These are phyloP conservation scores for Chrysomela aeneicollis DNA, from an alignment of 2,888 invertebrate genomes.

Conservation along the genomic window DNA sequence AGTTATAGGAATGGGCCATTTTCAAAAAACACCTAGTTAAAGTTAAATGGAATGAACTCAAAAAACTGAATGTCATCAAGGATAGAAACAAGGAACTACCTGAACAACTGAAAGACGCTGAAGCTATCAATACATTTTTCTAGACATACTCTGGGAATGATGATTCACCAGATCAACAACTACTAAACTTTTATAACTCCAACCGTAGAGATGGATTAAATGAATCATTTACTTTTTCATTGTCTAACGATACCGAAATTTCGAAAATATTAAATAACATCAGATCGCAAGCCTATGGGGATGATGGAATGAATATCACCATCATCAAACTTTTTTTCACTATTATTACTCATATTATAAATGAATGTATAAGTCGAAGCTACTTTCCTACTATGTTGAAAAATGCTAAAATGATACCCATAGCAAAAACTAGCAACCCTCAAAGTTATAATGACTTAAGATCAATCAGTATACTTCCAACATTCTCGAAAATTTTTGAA, in stretches of 20 bases:
- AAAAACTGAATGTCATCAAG: no score
- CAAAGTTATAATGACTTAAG: conserved; percentile 6
- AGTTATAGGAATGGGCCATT: no score
- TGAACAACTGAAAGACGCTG: conserved; percentile 1
- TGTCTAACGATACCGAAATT: conserved; percentile 1
- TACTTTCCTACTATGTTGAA: no score
- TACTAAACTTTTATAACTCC: no score
- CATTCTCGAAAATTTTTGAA: no score
- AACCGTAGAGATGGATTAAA: neutral
- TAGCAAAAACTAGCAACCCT: neutral
- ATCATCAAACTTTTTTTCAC: conserved; percentile 6
- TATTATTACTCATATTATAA: no score
- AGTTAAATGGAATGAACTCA: no score
- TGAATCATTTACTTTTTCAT: conserved; percentile 1
- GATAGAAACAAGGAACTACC: conserved; percentile 8
- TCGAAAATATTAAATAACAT: conserved; percentile 1
- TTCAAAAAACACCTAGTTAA: no score
- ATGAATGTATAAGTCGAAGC: no score
- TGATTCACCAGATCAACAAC: no score
- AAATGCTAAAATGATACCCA: neutral
- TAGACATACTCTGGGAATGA: neutral
- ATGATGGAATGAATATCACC: conserved; percentile 1
- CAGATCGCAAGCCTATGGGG: conserved; percentile 1
- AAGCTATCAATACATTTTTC: neutral
- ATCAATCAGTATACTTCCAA: neutral